Evolutionary conservation across 2,797 vertebrate species (phyloP), one percentile per base, ranked within the genome.

Genomic region (Syngnathus acus): DNA sequence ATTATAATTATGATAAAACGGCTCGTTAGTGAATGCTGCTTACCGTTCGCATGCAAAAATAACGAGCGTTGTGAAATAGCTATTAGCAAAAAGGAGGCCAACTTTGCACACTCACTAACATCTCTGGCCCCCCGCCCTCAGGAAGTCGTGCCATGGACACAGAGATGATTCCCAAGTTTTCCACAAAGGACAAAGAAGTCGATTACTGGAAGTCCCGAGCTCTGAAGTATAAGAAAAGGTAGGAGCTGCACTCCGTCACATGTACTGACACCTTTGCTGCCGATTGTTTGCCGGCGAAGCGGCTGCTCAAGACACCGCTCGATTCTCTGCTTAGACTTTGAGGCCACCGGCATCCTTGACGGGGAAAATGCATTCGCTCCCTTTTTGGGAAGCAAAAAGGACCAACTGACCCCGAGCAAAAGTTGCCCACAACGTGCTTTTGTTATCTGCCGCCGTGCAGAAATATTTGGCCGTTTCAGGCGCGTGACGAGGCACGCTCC

Each of bases 151-250:
- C 90, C 90, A 99, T 98, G 97, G 97, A 98, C 89, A 91, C 91
- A 92, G 95, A 98, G 89, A 96, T 95, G 91, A 95, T 94, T 87
- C 95, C 94, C 54, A 94, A 95, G 87, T 98, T 98, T 87, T 90
- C 93, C 1, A 93, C 93, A 88, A 94, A 94, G 83, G 95, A 98
- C 68, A 95, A 98, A 83, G 96, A 99, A 91, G 93, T 94, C 64
- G 92, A 93, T 0, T 98, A 98, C 83, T 99, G 97, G 97, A 98
- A 95, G 87, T 92, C 93, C 66, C 90, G 95, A 82, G 94, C 94
- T 69, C 89, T 95, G 70, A 96, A 95, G 76, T 96, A 96, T 79
- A 97, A 97, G 72, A 94, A 94, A 90, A 96, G 94, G 97, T 99
- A 93, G 45, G 84, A 19, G 64, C 55, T 26, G 39, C 53, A 55